Conservation (phyloP, 2,113 vertebrate genomes). For the Tupaia tana region DNA sequence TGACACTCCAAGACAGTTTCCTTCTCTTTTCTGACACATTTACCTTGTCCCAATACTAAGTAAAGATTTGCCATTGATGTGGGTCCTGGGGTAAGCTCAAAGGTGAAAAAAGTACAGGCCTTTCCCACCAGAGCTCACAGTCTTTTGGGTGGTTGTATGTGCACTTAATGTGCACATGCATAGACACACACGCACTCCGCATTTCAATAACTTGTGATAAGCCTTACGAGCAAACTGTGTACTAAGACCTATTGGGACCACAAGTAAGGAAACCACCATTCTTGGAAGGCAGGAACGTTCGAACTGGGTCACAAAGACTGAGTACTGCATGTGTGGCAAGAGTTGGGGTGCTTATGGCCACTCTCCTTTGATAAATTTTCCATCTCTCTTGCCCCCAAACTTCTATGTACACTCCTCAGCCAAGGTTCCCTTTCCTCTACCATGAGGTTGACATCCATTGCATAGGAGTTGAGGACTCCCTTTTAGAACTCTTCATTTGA, state of each 20-base stretch:
- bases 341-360: neutral
- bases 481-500: neutral
- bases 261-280: neutral
- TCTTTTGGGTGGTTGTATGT: too few relatives aligned
- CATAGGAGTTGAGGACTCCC: neutral
- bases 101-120: neutral
- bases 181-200: neutral
- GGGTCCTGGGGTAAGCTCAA: neutral
- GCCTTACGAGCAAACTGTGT: neutral
- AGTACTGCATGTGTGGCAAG: neutral
- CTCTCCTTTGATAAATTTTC: neutral
- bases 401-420: neutral
- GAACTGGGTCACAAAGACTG: neutral
- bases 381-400: neutral
- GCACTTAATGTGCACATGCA: too few relatives aligned
- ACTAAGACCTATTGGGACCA: neutral
- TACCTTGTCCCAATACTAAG: neutral
- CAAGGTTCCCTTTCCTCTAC: neutral
- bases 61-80: neutral
- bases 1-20: neutral
- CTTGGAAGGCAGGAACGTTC: neutral
- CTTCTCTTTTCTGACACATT: neutral
- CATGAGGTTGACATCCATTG: rapidly evolving
- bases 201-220: neutral
- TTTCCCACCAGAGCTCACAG: neutral